phyloP scores from a whole-genome alignment of 2,888 invertebrate species.

The Apomyelois bistriatella region DNA sequence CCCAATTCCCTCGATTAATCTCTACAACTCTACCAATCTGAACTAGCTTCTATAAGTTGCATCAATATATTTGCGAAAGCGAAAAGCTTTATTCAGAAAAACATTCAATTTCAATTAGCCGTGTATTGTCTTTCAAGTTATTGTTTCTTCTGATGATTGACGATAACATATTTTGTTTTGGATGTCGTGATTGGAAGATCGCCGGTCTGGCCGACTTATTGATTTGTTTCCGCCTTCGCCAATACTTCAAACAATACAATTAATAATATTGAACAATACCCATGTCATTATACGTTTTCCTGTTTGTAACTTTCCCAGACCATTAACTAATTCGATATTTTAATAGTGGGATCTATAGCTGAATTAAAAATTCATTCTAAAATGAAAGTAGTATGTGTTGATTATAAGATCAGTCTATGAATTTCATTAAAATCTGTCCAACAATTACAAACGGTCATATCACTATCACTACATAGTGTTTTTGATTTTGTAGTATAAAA shows the following conservation, averaged over 20 bases:
- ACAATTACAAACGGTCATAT: too few relatives aligned
- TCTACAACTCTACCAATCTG: background rate
- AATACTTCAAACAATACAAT: background rate
- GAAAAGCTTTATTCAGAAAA: background rate
- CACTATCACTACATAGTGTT: too few relatives aligned
- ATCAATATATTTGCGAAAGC: constrained; percentile 6
- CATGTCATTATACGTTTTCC: background rate
- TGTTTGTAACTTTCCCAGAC: too few relatives aligned
- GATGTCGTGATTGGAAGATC: background rate
- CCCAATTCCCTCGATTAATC: too few relatives aligned
- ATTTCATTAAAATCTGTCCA: too few relatives aligned
- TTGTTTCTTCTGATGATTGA: constrained; percentile 9
- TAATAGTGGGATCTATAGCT: too few relatives aligned
- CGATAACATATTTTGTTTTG: constrained; percentile 1
- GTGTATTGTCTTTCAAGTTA: constrained; percentile 9
- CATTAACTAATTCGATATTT: too few relatives aligned
- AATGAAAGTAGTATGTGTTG: too few relatives aligned
- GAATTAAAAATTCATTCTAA: too few relatives aligned
- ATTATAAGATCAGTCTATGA: too few relatives aligned
- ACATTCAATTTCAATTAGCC: background rate
- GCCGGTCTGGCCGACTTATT: background rate
- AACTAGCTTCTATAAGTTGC: background rate
- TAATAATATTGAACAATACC: background rate
- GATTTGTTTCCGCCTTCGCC: background rate
- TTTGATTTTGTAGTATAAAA: too few relatives aligned